Evolutionary conservation across 2,113 vertebrate species (phyloP), one percentile per base, ranked within the genome.

Genomic region (Aegypius monachus): DNA sequence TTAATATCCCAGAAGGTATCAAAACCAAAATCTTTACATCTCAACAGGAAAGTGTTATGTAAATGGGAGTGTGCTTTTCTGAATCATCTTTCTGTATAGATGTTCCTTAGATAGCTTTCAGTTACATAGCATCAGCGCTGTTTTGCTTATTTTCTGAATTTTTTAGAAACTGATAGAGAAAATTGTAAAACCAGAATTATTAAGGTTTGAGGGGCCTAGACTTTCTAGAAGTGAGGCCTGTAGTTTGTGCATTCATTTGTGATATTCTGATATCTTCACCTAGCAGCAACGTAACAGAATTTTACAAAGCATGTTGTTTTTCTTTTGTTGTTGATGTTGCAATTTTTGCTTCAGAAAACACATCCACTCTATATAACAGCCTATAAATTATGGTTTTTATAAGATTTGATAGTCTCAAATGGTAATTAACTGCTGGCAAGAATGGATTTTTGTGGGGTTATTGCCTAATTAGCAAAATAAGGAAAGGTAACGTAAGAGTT

Each of bases 391-490:
- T 66, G n/a, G 0, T 1, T 32, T 82, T 80, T 68, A 15, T 40
- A 79, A 84, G 25, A 71, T 74, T 66, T 81, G 67, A 17, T 62
- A 42, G 11, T 74, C 26, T 66, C 52, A 82, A 48, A 92, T 86
- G 72, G 38, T 95, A 95, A 93, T 94, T 88, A 81, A 81, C 42
- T 96, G 25, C 53, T 92, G 78, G 13, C 52, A 92, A 70, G 12
- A 88, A 62, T 77, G 15, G 16, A 42, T 86, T 94, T 90, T 34
- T 7, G 1, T 77, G 36, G 18, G 29, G 26, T 75, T 95, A 86
- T 79, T 95, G 38, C 48, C 70, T 90, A 82, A 84, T 93, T 92
- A 88, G 31, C 21, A 92, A 92, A 84, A 86, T 66, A 86, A 88
- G 42, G 82, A 62, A 65, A 94, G 47, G 56, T 85, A 68, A 88